Evolutionary conservation across 2,888 invertebrate species (phyloP).

Genomic region (Cetonia aurata): DNA sequence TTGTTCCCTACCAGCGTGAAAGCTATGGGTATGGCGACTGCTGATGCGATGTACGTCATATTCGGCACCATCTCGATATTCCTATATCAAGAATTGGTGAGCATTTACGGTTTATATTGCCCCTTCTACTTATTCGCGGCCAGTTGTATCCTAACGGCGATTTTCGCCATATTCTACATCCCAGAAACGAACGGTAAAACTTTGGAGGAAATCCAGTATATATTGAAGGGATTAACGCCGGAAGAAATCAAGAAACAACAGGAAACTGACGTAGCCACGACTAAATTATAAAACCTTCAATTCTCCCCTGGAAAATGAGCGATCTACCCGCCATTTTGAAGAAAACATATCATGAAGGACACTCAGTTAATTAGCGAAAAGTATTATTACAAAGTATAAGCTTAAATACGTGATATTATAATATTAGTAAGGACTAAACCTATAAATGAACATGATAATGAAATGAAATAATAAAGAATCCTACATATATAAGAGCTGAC

Average conservation of each 20-base stretch:
- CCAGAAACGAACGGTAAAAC: constrained; percentile 64
- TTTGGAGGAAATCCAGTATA: constrained; percentile 63
- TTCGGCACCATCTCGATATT: constrained; percentile 60
- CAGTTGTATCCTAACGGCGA: constrained; percentile 58
- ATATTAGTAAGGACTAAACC: too few species aligned
- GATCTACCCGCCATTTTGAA: background rate
- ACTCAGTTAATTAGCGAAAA: too few species aligned
- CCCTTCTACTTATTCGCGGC: constrained; percentile 62
- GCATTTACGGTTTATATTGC: constrained; percentile 58
- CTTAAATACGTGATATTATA: too few species aligned
- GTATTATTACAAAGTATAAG: too few species aligned
- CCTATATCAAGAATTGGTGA: constrained; percentile 57
- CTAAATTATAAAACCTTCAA: constrained; percentile 3
- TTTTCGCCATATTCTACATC: constrained; percentile 61
- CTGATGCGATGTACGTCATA: constrained; percentile 61
- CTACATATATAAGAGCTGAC: too few species aligned
- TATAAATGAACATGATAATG: too few species aligned
- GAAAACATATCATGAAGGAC: background rate
- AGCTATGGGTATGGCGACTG: constrained; percentile 63
- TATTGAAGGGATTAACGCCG: constrained; percentile 58
- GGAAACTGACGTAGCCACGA: constrained; percentile 26
- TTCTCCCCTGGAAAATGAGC: too few species aligned
- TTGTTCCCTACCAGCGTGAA: constrained; percentile 64
- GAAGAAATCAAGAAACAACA: constrained; percentile 26
- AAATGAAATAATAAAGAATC: too few species aligned